These are phyloP conservation scores for Hiodon alosoides DNA, from an alignment of 2,113 vertebrate species.

Conservation along the genomic window DNA sequence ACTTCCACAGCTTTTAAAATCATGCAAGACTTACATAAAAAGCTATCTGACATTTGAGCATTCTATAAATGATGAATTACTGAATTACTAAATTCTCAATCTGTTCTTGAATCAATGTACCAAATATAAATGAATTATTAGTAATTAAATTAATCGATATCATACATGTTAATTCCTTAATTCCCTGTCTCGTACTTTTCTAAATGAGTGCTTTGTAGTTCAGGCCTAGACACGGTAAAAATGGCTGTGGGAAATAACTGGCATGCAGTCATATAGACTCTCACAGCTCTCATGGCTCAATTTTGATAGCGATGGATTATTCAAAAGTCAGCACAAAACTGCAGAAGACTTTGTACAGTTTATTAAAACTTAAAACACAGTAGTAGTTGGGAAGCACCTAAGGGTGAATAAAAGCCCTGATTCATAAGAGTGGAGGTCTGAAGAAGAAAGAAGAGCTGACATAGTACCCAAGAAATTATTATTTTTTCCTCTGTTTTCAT, in stretches of 20 bases:
- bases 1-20: no score
- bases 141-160: no score
- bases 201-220: neutral
- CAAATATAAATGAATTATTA: no score
- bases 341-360: neutral
- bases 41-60: no score
- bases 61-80: no score
- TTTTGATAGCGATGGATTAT: constrained; percentile 11
- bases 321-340: constrained; percentile 5
- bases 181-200: neutral
- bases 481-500: no score
- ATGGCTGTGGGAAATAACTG: neutral
- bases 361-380: neutral
- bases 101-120: no score
- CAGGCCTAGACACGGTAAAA: neutral
- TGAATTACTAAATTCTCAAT: no score
- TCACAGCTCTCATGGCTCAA: neutral
- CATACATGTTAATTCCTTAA: neutral
- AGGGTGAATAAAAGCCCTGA: neutral
- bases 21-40: no score
- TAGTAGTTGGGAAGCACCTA: neutral
- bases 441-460: neutral
- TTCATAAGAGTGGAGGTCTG: neutral
- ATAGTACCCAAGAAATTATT: no score
- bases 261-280: neutral